Conservation (phyloP, 2,888 invertebrate genomes). For the Mamestra brassicae region DNA sequence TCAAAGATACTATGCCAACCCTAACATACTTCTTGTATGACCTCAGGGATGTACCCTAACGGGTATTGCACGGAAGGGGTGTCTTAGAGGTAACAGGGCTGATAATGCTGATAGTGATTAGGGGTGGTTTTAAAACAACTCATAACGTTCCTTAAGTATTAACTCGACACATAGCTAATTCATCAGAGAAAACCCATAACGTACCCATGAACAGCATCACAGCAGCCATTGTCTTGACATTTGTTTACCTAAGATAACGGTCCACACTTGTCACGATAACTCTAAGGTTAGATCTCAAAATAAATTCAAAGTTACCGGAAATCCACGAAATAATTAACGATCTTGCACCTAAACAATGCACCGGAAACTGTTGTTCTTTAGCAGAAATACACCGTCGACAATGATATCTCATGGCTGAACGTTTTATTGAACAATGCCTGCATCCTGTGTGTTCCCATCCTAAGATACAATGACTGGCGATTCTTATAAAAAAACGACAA, state of each 20-base stretch:
- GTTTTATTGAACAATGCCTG: constrained; percentile 73
- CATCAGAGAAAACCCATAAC: neutral
- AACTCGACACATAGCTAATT: neutral
- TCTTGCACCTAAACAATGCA: constrained; percentile 67
- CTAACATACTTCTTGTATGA: no score
- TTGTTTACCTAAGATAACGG: neutral
- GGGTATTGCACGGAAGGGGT: no score
- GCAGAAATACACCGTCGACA: constrained; percentile 66
- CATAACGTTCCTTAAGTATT: no score
- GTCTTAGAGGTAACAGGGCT: no score
- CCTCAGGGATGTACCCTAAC: no score
- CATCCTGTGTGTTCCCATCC: constrained; percentile 68
- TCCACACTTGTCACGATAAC: constrained; percentile 19
- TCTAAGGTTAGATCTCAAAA: constrained; percentile 33
- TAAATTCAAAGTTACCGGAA: constrained; percentile 54
- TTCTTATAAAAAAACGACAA: constrained; percentile 39
- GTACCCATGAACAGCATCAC: neutral
- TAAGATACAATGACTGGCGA: constrained; percentile 48
- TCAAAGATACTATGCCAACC: neutral
- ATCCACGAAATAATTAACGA: constrained; percentile 59
- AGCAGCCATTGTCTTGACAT: constrained; percentile 1
- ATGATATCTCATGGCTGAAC: constrained; percentile 75
- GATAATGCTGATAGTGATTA: neutral
- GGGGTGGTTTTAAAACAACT: neutral
- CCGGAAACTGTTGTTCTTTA: constrained; percentile 67